Percentiles rank a stretch among this genome's conserved stretches.
These are phyloP conservation scores for Drosophila setosimentum DNA, from an alignment of 2,888 invertebrate species.

Conservation along the genomic window DNA sequence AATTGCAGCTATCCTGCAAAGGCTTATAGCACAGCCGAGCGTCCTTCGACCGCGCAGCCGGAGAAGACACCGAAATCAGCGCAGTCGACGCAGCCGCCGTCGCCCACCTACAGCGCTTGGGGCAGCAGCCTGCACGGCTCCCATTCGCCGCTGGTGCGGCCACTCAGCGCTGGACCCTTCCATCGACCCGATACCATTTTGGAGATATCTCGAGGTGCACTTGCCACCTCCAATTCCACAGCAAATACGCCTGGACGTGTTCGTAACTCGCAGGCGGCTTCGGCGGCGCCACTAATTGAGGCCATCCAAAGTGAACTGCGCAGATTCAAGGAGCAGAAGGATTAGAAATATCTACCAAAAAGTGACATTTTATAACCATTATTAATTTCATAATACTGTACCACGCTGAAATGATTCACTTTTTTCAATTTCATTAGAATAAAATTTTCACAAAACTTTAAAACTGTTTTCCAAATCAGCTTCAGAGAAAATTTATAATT, in stretches of 20 bases:
- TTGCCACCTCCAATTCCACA: conserved; percentile 40
- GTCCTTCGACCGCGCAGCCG: conserved; percentile 84
- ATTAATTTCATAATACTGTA: conserved; percentile 19
- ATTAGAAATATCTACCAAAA: conserved; percentile 15
- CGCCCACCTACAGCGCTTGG: conserved; percentile 86
- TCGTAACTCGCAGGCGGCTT: conserved; percentile 88
- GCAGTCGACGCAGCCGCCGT: conserved; percentile 84
- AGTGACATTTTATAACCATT: conserved; percentile 10
- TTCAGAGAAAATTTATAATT: not conserved
- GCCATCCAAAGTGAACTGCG: conserved; percentile 91
- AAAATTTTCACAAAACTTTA: conserved; percentile 42
- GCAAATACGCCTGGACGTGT: conserved; percentile 46
- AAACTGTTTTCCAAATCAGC: not conserved
- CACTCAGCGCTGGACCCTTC: conserved; percentile 89
- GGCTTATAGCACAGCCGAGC: conserved; percentile 65
- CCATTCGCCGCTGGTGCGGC: conserved; percentile 86
- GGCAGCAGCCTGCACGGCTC: conserved; percentile 86
- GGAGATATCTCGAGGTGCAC: conserved; percentile 33
- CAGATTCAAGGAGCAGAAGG: conserved; percentile 82
- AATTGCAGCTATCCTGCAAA: conserved; percentile 70
- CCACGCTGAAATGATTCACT: conserved; percentile 20
- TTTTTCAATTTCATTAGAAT: conserved; percentile 55
- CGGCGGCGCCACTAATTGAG: conserved; percentile 93
- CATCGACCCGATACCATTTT: conserved; percentile 86
- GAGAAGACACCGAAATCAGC: conserved; percentile 81